Conservation (phyloP, 1,140 invertebrate genomes). For the Olivierus martensii region DNA sequence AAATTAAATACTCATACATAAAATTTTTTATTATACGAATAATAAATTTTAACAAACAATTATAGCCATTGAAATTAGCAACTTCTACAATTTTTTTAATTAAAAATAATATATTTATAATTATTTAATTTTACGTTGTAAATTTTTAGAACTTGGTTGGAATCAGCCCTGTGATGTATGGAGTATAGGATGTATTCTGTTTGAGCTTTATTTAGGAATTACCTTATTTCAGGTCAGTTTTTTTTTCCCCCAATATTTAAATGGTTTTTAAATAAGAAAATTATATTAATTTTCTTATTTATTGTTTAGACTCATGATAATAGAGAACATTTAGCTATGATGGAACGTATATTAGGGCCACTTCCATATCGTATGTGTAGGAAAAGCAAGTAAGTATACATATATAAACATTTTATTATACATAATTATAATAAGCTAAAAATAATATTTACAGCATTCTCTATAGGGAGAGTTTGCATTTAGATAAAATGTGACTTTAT, state of each 20-base stretch:
- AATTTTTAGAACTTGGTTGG: conserved; percentile 83
- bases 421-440: no score
- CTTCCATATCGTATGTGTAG: conserved; percentile 91
- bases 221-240: conserved; percentile 67
- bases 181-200: conserved; percentile 99
- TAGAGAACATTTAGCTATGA: conserved; percentile 98
- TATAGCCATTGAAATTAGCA: no score
- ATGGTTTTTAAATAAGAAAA: background rate
- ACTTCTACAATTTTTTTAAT: no score
- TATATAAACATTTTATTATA: background rate
- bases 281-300: background rate
- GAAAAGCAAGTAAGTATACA: conserved; percentile 53
- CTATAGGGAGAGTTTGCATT: no score
- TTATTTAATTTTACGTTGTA: no score
- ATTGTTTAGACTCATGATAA: conserved; percentile 87
- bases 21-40: no score
- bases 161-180: conserved; percentile 98
- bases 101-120: no score
- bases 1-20: no score
- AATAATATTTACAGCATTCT: no score
- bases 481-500: no score
- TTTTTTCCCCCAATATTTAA: background rate
- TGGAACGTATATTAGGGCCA: conserved; percentile 93
- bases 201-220: conserved; percentile 95
- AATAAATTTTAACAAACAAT: no score